These are phyloP conservation scores for Horisme vitalbata DNA, from an alignment of 2,888 invertebrate genomes.

Conservation along the genomic window DNA sequence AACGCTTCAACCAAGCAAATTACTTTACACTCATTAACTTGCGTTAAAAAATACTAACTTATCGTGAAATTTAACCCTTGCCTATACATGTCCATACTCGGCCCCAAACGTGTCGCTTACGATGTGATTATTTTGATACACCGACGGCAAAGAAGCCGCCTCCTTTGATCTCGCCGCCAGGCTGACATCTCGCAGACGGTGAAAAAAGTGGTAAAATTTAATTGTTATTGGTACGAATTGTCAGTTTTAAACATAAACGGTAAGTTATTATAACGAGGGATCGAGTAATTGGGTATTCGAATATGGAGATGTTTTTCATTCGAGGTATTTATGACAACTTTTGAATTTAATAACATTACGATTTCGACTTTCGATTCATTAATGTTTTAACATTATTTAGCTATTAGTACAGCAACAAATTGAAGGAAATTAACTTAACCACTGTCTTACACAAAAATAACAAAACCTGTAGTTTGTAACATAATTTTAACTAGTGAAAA, in stretches of 20 bases:
- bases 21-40: slow-evolving; percentile 5
- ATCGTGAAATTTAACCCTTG: slow-evolving; percentile 24
- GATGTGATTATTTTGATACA: slow-evolving; percentile 54
- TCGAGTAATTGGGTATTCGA: not conserved
- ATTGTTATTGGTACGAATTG: slow-evolving; percentile 44
- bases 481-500: too few relatives aligned
- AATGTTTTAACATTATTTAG: too few relatives aligned
- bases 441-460: too few relatives aligned
- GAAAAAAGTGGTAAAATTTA: slow-evolving; percentile 45
- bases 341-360: too few relatives aligned
- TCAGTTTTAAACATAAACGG: slow-evolving; percentile 26
- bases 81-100: slow-evolving; percentile 35
- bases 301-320: too few relatives aligned
- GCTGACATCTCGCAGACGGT: slow-evolving; percentile 48
- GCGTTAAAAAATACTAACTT: slow-evolving; percentile 8
- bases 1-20: slow-evolving; percentile 10
- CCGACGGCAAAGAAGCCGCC: slow-evolving; percentile 59
- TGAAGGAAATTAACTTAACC: too few relatives aligned
- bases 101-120: slow-evolving; percentile 56
- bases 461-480: too few relatives aligned
- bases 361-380: too few relatives aligned
- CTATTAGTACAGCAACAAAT: too few relatives aligned
- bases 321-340: too few relatives aligned
- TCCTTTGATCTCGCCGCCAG: slow-evolving; percentile 62
- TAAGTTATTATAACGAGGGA: slow-evolving; percentile 18